Percentiles rank a stretch among this genome's conserved stretches.
Conservation (phyloP, 2,113 vertebrate genomes). For the Pygoscelis adeliae region DNA sequence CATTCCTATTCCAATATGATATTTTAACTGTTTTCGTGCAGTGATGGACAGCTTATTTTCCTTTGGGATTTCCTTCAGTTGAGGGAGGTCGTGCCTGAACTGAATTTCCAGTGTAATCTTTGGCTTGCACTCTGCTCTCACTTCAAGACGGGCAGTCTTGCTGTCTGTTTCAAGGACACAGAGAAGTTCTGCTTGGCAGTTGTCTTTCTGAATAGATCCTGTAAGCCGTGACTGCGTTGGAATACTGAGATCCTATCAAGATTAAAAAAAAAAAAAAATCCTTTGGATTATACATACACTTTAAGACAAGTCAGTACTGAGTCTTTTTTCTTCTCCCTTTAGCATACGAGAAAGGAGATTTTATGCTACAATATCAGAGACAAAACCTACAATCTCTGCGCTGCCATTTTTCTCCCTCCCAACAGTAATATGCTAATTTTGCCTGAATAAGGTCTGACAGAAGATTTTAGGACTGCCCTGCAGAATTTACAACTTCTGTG, state of each 20-base stretch:
- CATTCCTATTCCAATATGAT: conserved; percentile 44
- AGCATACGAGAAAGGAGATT: neutral
- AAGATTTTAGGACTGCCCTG: neutral
- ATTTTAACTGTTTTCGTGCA: conserved; percentile 22
- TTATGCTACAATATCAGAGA: neutral
- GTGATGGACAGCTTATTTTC: conserved; percentile 66
- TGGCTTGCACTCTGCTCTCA: conserved; percentile 60
- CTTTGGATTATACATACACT: neutral
- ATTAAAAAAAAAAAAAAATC: neutral
- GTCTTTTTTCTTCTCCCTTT: neutral
- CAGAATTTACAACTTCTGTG: neutral
- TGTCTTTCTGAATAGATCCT: conserved; percentile 69
- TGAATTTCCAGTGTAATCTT: conserved; percentile 64
- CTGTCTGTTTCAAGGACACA: conserved; percentile 45
- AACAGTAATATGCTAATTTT: neutral
- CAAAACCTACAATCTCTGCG: neutral
- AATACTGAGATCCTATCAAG: conserved; percentile 31
- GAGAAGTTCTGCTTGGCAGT: conserved; percentile 44
- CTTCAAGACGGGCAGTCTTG: conserved; percentile 51
- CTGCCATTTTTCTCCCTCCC: neutral
- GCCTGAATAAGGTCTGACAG: neutral
- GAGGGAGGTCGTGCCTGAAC: conserved; percentile 69
- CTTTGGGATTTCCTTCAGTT: conserved; percentile 53
- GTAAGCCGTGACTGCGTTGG: conserved; percentile 62
- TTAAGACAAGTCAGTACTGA: neutral